Evolutionary conservation across 2,797 vertebrate genomes (phyloP), one percentile per base, ranked within the genome.

Genomic region (Sternotherus odoratus): DNA sequence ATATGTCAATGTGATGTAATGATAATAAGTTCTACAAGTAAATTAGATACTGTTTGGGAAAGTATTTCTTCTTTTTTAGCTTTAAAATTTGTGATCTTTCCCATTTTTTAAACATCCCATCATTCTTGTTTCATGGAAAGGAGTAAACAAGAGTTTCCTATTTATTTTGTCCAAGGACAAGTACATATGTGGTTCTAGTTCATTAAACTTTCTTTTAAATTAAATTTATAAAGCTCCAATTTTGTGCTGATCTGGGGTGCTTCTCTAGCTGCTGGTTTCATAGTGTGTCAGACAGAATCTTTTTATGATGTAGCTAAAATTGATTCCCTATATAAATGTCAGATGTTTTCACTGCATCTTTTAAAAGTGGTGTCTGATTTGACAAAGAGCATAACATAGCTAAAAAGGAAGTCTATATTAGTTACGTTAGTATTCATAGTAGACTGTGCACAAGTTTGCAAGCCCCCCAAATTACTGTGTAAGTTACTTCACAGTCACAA

Each of bases 391-490:
- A 13, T n/a, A 57, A 39, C 50, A 79, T 63, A 60, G 17, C 26
- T 82, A 72, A 51, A 26, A 94, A 86, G 93, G 1, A 83, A 77
- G 33, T 8, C 3, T 56, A 66, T 53, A 51, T 19, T 57, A 24
- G 8, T 84, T 89, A 74, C 82, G 93, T 79, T 86, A 74, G 79
- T 46, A 86, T 81, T 79, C 74, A 74, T 66, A 93, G n/a, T 77
- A 83, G 49, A 16, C 33, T 88, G 21, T 92, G 48, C 21, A 77
- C 49, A 39, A 56, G 28, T 54, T 39, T 78, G 60, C 3, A 85
- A 90, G 83, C 86, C 81, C 89, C 85, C 60, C 33, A 53, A 87
- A 90, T 49, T 79, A 69, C 21, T 69, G 6, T 49, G 80, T 80
- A 46, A 46, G 9, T 84, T 26, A 85, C 92, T 94, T 94, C 50